Conservation (phyloP, 1,140 invertebrate genomes). For the Drosophila hydei region DNA sequence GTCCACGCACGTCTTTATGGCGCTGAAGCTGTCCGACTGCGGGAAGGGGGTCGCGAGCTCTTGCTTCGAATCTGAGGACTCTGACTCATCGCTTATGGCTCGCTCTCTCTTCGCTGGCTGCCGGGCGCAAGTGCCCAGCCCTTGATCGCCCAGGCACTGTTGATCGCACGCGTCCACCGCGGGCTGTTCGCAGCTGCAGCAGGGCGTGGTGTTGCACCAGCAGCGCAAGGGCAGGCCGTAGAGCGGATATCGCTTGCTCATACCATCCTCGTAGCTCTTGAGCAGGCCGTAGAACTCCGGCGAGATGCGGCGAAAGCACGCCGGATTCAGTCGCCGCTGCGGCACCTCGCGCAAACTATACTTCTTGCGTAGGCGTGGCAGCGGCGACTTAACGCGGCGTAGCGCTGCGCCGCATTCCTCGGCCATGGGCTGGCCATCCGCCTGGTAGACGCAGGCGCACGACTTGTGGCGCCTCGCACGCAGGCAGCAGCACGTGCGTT, state of each 20-base stretch:
- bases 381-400: slow-evolving; percentile 19
- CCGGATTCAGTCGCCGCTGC: slow-evolving; percentile 52
- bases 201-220: not conserved
- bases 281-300: slow-evolving; percentile 67
- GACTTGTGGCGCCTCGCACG: not conserved
- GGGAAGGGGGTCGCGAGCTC: too few relatives aligned
- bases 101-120: not conserved
- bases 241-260: slow-evolving; percentile 55
- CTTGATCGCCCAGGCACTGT: not conserved
- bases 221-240: slow-evolving; percentile 53
- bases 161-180: not conserved
- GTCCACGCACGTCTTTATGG: not conserved
- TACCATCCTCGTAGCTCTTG: slow-evolving; percentile 55
- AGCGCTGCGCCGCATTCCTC: slow-evolving; percentile 27
- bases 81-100: too few relatives aligned
- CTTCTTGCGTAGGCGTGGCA: slow-evolving; percentile 34
- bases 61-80: too few relatives aligned
- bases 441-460: slow-evolving; percentile 37
- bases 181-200: slow-evolving; percentile 33
- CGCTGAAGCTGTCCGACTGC: too few relatives aligned
- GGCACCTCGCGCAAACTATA: slow-evolving; percentile 39
- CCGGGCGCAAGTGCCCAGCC: not conserved
- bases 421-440: slow-evolving; percentile 55
- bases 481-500: slow-evolving; percentile 35
- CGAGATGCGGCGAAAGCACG: slow-evolving; percentile 60